Evolutionary conservation across 2,888 invertebrate species (phyloP), one percentile per base, ranked within the genome.

Genomic region (Thymelicus acteon): DNA sequence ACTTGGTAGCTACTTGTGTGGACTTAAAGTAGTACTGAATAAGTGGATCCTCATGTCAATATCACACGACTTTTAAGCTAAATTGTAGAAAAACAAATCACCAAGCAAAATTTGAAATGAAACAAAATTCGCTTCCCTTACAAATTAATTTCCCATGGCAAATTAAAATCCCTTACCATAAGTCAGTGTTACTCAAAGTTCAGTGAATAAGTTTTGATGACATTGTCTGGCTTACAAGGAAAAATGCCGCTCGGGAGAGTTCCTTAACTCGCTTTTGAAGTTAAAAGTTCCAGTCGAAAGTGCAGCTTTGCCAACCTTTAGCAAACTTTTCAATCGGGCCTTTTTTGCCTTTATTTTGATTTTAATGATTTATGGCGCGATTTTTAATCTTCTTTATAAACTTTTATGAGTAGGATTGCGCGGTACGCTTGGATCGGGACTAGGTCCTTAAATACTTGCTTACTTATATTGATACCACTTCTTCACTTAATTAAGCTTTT

Each of bases 151-250:
- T 37, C 57, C 13, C 57, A 13, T 6, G 31, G 31, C 12, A 37
- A 57, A 31, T 57, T 57, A 57, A 57, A 57, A 57, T 57, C 31
- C 57, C 57, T 57, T 37, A 13, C 31, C 57, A 57, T 6, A 57
- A 37, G 13, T 57, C 31, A 37, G 37, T 13, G 57, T 57, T 37
- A 57, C 37, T 13, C 57, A 37, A 57, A 57, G 57, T 57, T 37
- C 57, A 37, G 10, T 57, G 31, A 39, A 37, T 39, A 69, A 69
- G 57, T 69, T 69, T 57, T 69, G 62, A 69, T 62, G 68, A 62
- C 62, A 69, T 69, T 69, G 68, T 69, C 62, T 62, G 15, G 48
- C 54, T 62, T 44, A 49, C 60, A 24, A 60, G 61, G 61, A 62
- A 54, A 54, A 40, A 54, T 24, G 40, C 44, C 40, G 52, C 44